phyloP scores from a whole-genome alignment of 2,888 invertebrate genomes.

The Lepidochitona cinerea region DNA sequence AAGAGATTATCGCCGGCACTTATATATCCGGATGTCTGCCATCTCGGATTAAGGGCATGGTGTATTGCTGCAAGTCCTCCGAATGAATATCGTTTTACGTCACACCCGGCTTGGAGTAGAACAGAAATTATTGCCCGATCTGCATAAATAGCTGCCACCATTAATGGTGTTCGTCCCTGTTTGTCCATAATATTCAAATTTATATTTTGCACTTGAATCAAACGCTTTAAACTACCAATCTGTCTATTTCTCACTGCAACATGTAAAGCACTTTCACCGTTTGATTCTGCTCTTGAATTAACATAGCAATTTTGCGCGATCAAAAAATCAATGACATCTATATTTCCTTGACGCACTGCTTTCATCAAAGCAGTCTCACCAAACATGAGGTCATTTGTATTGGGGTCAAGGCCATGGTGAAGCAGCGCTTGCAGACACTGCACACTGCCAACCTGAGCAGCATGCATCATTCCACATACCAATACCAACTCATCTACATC shows the following conservation, averaged over 20 bases:
- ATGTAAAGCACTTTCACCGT: background rate
- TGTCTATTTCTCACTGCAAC: background rate
- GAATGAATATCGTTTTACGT: background rate
- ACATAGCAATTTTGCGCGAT: background rate
- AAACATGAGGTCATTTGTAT: constrained; percentile 1
- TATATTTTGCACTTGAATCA: background rate
- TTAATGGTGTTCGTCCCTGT: background rate
- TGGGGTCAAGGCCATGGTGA: background rate
- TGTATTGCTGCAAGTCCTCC: constrained; percentile 5
- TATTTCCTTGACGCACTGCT: background rate
- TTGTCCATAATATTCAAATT: constrained; percentile 2
- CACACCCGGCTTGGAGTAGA: background rate
- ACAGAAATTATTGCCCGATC: background rate
- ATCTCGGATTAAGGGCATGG: constrained; percentile 4
- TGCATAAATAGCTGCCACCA: constrained; percentile 6
- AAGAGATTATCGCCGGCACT: background rate
- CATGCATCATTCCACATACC: constrained; percentile 5
- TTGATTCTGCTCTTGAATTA: background rate
- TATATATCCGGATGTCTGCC: constrained; percentile 1
- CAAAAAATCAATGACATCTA: background rate
- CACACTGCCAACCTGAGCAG: constrained; percentile 6
- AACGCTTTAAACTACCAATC: background rate
- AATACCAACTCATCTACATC: constrained; percentile 3
- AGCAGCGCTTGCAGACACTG: background rate
- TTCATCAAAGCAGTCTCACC: constrained; percentile 6